Evolutionary conservation across 2,888 invertebrate genomes (phyloP), one percentile per base, ranked within the genome.

Genomic region (Ernsta delagoae): DNA sequence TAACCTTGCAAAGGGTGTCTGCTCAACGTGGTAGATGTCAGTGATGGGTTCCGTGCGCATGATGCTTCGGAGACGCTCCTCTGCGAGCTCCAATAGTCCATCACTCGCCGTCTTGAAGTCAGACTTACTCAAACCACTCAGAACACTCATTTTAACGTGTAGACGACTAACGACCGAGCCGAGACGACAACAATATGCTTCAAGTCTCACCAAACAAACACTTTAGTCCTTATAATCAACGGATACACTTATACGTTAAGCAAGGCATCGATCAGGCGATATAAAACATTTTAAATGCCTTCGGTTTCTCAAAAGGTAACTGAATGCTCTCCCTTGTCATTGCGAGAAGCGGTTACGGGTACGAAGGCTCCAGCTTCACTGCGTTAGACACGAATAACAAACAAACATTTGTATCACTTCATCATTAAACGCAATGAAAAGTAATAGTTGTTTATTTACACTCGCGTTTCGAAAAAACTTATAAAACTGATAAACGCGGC

Each of bases 1-100:
- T 93, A 94, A 97, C 97, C 97, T 97, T 94, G 97, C 97, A 94
- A 97, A 97, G 83, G 97, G 97, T 82, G 96, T 96, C 91, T 96
- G 96, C 89, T 97, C 97, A 81, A 97, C 96, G 88, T 96, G 95
- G 89, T 97, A 97, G 76, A 96, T 95, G 79, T 96, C 95, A 79
- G 96, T 95, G 89, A 97, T 96, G 79, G 96, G 95, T 84, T 96
- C 95, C 85, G 95, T 94, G 79, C 96, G 95, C 87, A 96, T 95
- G 85, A 97, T 92, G 85, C 94, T 94, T 80, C 95, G 94, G 79
- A 96, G 92, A 82, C 94, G 93, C 79, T 96, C 96, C 85, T 96
- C 95, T 70, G 95, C 94, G 81, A 96, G 93, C 91, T 95, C 95
- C 88, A 97, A 91, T 79, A 97, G 95, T 77, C 97, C 97, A 89